These are phyloP conservation scores for Calliopsis andreniformis DNA, from an alignment of 1,140 invertebrate species.

Conservation along the genomic window DNA sequence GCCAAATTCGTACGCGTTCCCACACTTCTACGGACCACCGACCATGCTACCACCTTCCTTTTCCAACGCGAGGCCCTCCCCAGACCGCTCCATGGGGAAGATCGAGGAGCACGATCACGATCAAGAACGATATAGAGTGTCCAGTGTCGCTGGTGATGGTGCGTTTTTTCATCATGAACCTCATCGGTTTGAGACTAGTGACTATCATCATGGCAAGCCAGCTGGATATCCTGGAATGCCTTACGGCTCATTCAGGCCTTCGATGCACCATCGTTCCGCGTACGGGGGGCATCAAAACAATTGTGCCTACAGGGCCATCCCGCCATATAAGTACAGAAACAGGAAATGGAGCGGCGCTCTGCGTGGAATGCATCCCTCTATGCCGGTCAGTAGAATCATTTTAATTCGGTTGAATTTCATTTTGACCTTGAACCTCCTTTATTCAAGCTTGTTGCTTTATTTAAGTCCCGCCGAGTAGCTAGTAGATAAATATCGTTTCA, in stretches of 20 bases:
- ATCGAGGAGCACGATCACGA: conserved; percentile 53
- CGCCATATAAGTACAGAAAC: conserved; percentile 63
- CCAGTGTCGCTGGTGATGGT: conserved; percentile 42
- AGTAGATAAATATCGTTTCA: no score
- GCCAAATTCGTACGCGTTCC: conserved; percentile 51
- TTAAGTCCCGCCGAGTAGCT: no score
- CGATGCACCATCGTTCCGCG: conserved; percentile 46
- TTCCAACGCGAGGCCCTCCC: conserved; percentile 12
- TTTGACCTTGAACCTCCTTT: no score
- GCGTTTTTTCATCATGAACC: conserved; percentile 47
- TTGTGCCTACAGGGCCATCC: conserved; percentile 33
- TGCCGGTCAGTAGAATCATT: conserved; percentile 70
- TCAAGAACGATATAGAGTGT: conserved; percentile 45
- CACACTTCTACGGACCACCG: conserved; percentile 52
- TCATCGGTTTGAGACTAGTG: conserved; percentile 52
- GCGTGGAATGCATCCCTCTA: conserved; percentile 67
- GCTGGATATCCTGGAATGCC: conserved; percentile 28
- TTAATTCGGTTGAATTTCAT: no score
- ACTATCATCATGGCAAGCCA: conserved; percentile 51
- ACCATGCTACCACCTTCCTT: conserved; percentile 49
- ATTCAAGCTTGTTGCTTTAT: no score
- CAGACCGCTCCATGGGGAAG: conserved; percentile 47
- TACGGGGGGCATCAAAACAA: conserved; percentile 64
- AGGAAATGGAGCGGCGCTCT: conserved; percentile 73
- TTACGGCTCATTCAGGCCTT: conserved; percentile 50